Conservation (phyloP, 2,888 invertebrate species). For the Microplitis deprimator region DNA sequence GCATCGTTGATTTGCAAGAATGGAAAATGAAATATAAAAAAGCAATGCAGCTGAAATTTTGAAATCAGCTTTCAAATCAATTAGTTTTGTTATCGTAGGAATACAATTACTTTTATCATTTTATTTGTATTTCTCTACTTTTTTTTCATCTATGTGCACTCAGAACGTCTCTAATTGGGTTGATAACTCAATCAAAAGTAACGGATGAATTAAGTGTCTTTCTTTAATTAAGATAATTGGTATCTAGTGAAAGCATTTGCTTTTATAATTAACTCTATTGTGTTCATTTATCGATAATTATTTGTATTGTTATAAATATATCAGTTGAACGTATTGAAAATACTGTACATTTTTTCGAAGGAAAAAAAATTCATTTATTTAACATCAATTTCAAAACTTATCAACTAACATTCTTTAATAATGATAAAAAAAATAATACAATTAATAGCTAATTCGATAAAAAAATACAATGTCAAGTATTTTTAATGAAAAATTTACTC, state of each 20-base stretch:
- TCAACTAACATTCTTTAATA: too few species aligned
- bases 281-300: neutral
- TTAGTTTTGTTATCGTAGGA: neutral
- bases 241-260: constrained; percentile 38
- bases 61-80: neutral
- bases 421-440: too few species aligned
- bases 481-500: too few species aligned
- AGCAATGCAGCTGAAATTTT: neutral
- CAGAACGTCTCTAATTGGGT: neutral
- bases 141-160: neutral
- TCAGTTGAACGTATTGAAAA: neutral
- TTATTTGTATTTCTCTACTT: neutral
- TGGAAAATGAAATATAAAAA: neutral
- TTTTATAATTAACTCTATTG: neutral
- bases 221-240: constrained; percentile 49
- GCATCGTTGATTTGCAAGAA: too few species aligned
- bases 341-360: too few species aligned
- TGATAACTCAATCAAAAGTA: neutral
- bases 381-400: too few species aligned
- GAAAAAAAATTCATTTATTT: too few species aligned
- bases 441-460: too few species aligned
- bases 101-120: neutral
- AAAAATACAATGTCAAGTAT: too few species aligned
- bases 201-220: constrained; percentile 25
- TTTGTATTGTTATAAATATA: neutral